Evolutionary conservation across 1,140 invertebrate genomes (phyloP), one percentile per base, ranked within the genome.

Genomic region (Papilio polytes): DNA sequence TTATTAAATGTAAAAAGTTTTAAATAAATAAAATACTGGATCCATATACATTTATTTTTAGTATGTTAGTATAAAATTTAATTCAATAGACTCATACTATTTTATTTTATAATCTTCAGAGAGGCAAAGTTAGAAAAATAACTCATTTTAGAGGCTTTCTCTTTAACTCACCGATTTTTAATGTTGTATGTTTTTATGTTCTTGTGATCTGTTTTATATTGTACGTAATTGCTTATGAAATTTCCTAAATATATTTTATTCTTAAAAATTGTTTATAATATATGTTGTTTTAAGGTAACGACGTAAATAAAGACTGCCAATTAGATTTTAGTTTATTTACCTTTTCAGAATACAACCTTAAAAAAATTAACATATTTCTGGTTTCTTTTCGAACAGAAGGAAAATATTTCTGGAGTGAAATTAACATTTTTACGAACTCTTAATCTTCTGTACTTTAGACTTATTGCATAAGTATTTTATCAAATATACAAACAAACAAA

Each of bases 251-350:
- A 56, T 81, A 66, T 80, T 78, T 53, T 63, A 22, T 53, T 80
- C 20, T 44, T 78, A 6, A 80, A 85, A 84, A 81, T 87, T 87
- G 78, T 81, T 84, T 82, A 86, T 70, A 78, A 85, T 90, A 86
- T 90, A 88, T 53, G 88, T 87, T 90, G 90, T 89, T 91, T 84
- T 36, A 85, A 81, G 84, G 83, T 89, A 86, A 85, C 83, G 89
- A 88, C 90, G 85, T 92, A 89, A 92, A 91, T 93, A 93, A 93
- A 93, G 92, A 93, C 92, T 93, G 92, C 90, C 89, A 70, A 82
- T 87, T 86, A 86, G 84, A 81, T 31, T 59, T 56, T 86, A 72
- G 77, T 87, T 83, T 56, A 56, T 56, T 48, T 48, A 41, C 7
- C 36, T 41, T 7, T 41, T 41, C 36, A 41, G 36, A 41, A 41